phyloP scores from a whole-genome alignment of 2,113 vertebrate species.

The Bambusicola thoracicus region DNA sequence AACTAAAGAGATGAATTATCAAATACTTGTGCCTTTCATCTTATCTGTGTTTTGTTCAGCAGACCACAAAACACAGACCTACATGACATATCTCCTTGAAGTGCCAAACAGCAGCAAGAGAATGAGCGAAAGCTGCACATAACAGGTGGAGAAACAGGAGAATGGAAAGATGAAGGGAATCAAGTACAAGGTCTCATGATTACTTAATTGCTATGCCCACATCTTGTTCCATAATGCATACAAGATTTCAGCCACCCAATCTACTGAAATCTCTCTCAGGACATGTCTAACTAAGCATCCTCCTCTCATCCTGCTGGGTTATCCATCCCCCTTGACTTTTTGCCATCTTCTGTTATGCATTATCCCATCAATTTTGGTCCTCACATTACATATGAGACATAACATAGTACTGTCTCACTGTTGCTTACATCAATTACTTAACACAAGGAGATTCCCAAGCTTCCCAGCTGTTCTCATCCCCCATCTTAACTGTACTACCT shows the following conservation, averaged over 20 bases:
- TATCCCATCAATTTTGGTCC: not conserved
- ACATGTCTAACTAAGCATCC: not conserved
- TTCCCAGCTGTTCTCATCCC: not conserved
- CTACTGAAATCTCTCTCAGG: constrained; percentile 22
- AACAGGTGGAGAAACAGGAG: constrained; percentile 59
- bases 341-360: not conserved
- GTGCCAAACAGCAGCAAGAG: not conserved
- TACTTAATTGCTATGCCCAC: constrained; percentile 54
- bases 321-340: not conserved
- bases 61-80: not conserved
- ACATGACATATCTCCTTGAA: not conserved
- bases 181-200: constrained; percentile 56
- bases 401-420: not conserved
- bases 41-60: not conserved
- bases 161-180: constrained; percentile 61
- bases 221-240: constrained; percentile 56
- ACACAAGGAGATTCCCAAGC: not conserved
- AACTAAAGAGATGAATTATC: not conserved
- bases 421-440: not conserved
- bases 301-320: not conserved
- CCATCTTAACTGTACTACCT: not conserved
- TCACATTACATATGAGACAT: not conserved
- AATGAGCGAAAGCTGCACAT: not conserved
- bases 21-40: not conserved
- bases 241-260: constrained; percentile 51